Base-by-base conservation (phyloP, 2,113 vertebrate species). In the Globicephala melas region DNA sequence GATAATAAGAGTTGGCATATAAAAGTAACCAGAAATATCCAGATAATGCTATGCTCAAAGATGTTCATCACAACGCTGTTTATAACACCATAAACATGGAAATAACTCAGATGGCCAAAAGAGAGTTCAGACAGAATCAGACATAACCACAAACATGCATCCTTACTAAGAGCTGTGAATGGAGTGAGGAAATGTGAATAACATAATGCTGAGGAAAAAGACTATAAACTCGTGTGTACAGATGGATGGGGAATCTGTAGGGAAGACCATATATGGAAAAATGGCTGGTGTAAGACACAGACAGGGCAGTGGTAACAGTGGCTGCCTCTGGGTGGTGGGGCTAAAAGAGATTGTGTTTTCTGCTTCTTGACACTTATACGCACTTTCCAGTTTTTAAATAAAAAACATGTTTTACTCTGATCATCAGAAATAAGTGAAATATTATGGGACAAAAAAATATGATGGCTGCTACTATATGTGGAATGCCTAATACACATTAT, bases 341-440 rank as follows among this genome's bases (percentile, higher is more conserved):
- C 14, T 25, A 14, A 55, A 80, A 55, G 33, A 85, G n/a, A 74
- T 7, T 5, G 50, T 23, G 2, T 68, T 81, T 76, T 33, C 41
- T 41, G 77, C 25, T 85, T 62, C 60, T 3, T 73, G 47, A n/a
- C 33, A 44, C 41, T 68, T 62, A n/a, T 1, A 3, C 2, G 74
- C 36, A 36, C 5, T 62, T 50, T 44, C 60, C 36, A 41, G 53
- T 12, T 36, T 63, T 82, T 53, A 36, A 71, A 85, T 65, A 74
- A 62, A 85, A 21, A 36, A 28, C 6, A 15, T 5, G n/a, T 26
- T 38, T 74, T 79, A 55, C 58, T 84, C 23, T 80, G 53, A 44
- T 81, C 77, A 58, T 81, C 77, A 58, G 89, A 83, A 94, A 68
- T 88, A 96, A 87, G 36, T 81, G 47, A 70, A 76, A 62, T 33